Evolutionary conservation across 2,797 vertebrate genomes (phyloP).

Genomic region (Hippoglossus hippoglossus): DNA sequence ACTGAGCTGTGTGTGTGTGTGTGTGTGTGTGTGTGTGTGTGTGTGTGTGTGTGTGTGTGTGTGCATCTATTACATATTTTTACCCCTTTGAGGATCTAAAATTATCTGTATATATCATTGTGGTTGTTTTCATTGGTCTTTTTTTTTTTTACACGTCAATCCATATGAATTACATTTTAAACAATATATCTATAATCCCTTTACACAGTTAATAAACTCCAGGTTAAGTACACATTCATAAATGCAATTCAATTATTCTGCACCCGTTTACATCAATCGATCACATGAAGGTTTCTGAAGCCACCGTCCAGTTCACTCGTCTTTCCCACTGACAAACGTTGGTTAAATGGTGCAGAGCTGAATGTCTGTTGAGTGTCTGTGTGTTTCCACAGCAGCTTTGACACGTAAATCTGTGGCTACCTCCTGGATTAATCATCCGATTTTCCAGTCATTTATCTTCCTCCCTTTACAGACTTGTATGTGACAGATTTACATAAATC

Average conservation of each 20-base stretch:
- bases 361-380: not conserved
- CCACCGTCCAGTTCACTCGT: not conserved
- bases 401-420: not conserved
- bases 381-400: slow-evolving; percentile 3
- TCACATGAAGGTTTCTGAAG: slow-evolving; percentile 1
- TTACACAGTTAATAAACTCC: no score
- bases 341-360: slow-evolving; percentile 15
- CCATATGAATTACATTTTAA: not conserved
- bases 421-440: slow-evolving; percentile 3
- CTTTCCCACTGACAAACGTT: not conserved
- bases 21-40: not conserved
- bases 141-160: not conserved
- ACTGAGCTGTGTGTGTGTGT: no score
- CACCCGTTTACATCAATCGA: slow-evolving; percentile 16
- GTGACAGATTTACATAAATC: slow-evolving; percentile 9
- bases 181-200: no score
- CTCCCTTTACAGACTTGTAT: slow-evolving; percentile 3
- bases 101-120: not conserved
- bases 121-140: no score
- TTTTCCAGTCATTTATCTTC: slow-evolving; percentile 17
- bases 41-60: not conserved
- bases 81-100: slow-evolving; percentile 9
- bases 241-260: slow-evolving; percentile 21
- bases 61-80: slow-evolving; percentile 16
- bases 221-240: no score